Percentiles rank a stretch among this genome's conserved stretches.
Conservation (phyloP, 2,113 vertebrate species). For the Pithys albifrons region DNA sequence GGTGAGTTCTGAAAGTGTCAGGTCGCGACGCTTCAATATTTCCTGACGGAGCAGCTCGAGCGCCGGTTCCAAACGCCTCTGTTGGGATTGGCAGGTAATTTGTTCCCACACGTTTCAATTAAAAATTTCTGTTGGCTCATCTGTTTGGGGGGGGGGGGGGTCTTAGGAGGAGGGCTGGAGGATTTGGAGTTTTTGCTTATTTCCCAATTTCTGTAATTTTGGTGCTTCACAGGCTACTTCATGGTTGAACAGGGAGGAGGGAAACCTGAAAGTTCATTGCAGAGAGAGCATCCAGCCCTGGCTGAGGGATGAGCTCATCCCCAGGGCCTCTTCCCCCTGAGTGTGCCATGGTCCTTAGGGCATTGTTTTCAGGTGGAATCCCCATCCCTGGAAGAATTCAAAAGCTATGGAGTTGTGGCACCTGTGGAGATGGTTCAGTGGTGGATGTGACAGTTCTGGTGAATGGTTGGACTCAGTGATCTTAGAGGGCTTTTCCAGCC, state of each 20-base stretch:
- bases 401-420: neutral
- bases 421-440: neutral
- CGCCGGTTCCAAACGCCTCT: neutral
- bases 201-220: neutral
- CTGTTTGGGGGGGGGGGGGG: neutral
- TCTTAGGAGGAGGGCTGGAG: neutral
- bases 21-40: neutral
- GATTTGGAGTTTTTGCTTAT: neutral
- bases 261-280: neutral
- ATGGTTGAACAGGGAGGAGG: neutral
- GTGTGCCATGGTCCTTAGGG: rapidly evolving
- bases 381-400: neutral
- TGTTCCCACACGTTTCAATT: constrained; percentile 26
- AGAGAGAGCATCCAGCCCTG: neutral
- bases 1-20: neutral
- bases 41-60: neutral
- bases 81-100: constrained; percentile 17
- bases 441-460: neutral
- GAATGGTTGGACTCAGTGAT: no score
- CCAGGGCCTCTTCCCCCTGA: neutral
- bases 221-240: neutral
- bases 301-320: neutral
- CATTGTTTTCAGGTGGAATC: neutral
- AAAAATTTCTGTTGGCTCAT: constrained; percentile 1
- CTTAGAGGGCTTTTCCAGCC: no score